Evolutionary conservation across 1,140 invertebrate genomes (phyloP).

Genomic region (Drosophila tropicalis): DNA sequence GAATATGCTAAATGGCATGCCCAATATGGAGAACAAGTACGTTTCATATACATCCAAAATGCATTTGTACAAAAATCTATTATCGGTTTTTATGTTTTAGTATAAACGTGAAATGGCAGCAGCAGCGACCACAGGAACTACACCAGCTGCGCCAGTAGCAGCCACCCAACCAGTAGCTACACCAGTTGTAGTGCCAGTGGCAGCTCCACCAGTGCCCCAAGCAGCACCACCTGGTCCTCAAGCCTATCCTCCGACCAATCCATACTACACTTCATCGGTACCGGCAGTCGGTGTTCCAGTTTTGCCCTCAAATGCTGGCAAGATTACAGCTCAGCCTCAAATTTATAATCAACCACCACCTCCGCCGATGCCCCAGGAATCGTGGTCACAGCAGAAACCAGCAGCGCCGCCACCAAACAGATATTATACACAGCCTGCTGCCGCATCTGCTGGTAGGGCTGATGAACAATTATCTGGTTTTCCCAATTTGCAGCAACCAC

Average conservation of each 20-base stretch:
- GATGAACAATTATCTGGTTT: conserved; percentile 23
- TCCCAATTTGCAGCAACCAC: conserved; percentile 64
- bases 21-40: conserved; percentile 91
- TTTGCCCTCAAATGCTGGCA: conserved; percentile 29
- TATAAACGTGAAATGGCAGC: conserved; percentile 82
- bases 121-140: conserved; percentile 20
- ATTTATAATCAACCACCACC: conserved; percentile 83
- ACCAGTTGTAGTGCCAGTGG: neutral
- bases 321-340: conserved; percentile 75
- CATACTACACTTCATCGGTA: conserved; percentile 27
- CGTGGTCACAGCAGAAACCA: conserved; percentile 8
- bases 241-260: conserved; percentile 42
- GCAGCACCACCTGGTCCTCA: conserved; percentile 26
- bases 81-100: conserved; percentile 39
- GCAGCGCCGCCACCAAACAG: conserved; percentile 25
- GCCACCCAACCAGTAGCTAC: conserved; percentile 10
- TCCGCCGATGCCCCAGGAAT: conserved; percentile 71
- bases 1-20: conserved; percentile 93
- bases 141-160: neutral
- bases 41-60: neutral
- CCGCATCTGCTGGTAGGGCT: conserved; percentile 4
- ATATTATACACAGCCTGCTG: conserved; percentile 27
- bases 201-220: conserved; percentile 21
- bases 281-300: neutral
- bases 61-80: neutral